Percentiles rank a stretch among this genome's conserved stretches.
Conservation (phyloP, 2,113 vertebrate species). For the Cygnus buccinator region DNA sequence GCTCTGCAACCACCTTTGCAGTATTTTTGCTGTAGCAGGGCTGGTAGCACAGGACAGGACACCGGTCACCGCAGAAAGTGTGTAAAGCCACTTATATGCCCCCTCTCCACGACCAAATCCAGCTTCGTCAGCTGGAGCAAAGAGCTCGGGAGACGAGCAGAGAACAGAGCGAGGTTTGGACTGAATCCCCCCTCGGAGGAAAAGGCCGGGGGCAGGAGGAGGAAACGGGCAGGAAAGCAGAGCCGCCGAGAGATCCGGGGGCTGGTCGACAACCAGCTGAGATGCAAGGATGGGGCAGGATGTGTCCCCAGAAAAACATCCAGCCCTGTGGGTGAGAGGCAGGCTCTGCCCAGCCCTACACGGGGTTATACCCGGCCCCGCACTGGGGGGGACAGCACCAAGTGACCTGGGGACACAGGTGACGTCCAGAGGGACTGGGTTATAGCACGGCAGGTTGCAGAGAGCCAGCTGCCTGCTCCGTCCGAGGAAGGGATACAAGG, state of each 20-base stretch:
- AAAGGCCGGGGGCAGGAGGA: not conserved
- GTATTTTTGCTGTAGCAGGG: not conserved
- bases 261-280: not conserved
- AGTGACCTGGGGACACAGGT: not conserved
- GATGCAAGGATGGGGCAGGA: conserved; percentile 22
- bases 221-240: conserved; percentile 30
- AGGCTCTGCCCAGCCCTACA: rapidly evolving
- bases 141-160: not conserved
- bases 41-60: rapidly evolving
- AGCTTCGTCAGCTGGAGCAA: not conserved
- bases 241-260: conserved; percentile 21
- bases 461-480: conserved; percentile 20
- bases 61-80: not conserved
- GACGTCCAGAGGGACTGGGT: not conserved
- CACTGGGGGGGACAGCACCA: not conserved
- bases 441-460: conserved; percentile 23
- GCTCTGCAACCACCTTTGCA: not conserved
- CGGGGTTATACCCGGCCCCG: not conserved
- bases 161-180: not conserved
- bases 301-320: not conserved
- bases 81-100: not conserved
- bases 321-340: not conserved
- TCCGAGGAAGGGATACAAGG: conserved; percentile 20
- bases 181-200: not conserved
- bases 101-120: not conserved